Base-by-base conservation (phyloP, 2,888 invertebrate genomes). In the Tiphia femorata region DNA sequence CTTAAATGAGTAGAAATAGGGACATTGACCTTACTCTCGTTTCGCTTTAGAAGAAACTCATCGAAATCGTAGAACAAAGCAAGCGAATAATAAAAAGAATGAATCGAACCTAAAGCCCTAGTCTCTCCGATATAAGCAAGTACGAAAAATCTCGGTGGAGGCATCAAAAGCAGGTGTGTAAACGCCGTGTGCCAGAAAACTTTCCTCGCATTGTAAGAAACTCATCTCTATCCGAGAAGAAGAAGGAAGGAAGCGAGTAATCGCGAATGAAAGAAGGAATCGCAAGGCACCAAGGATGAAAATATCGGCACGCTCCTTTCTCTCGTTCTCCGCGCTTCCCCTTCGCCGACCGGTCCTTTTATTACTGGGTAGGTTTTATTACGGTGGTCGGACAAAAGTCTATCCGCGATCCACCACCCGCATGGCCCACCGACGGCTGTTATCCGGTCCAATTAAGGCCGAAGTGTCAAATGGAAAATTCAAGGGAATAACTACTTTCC, bases 391-490 rank as follows among this genome's bases (percentile, higher is more conserved):
- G 40, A 61, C 58, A 54, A 64, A 64, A 40, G 40, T 57, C 47
- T 42, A 50, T 47, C 51, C 55, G 55, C 48, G n/a, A n/a, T n/a
- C n/a, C n/a, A n/a, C n/a, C n/a, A n/a, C n/a, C n/a, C n/a, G n/a
- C n/a, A n/a, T n/a, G 55, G 42, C 50, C 57, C 42, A 44, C 23
- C 35, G 41, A 27, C 35, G 44, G 44, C 47, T 48, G 61, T 58
- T 52, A 48, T 29, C 57, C 41, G 49, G 63, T 48, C 50, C 68
- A 67, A 70, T 67, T 64, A 67, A 52, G 55, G 49, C 49, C 50
- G 38, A 47, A 47, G 59, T 58, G 61, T 44, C 54, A 52, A 51
- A 55, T 60, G 64, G 55, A 59, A 63, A 58, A 58, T 63, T 63
- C 57, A 54, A 57, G 53, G 48, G 57, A 62, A 59, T 58, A 64